Base-by-base conservation (phyloP, 1,140 invertebrate genomes). In the Antheraea pernyi region DNA sequence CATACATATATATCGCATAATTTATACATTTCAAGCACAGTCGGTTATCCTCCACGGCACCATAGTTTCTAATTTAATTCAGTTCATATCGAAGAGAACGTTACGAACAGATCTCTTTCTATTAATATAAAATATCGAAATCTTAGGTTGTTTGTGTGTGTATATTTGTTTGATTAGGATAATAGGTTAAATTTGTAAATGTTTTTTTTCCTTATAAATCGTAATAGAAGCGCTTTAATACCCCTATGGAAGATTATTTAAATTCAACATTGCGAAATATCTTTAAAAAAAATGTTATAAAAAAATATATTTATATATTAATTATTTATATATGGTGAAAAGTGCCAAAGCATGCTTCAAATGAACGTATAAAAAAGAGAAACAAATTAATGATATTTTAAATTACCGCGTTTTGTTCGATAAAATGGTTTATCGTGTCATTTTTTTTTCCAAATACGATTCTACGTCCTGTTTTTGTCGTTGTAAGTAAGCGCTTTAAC, bases 131-230 rank as follows among this genome's bases (percentile, higher is more conserved):
- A n/a, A 71, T 48, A 71, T 65, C 39, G 59, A 72, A 66, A 67
- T 72, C 76, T 30, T 76, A 67, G 53, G 58, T 83, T 79, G 77
- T 82, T 81, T 83, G 80, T 85, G 86, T 88, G 85, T 91, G 88
- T 91, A 89, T 89, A 90, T 89, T 88, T 81, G 87, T 91, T 91
- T 86, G 78, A 80, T 73, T 82, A 80, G 76, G 72, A 59, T 89
- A 86, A 82, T 91, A 89, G 83, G 80, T 80, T 85, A 88, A 89
- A 89, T 86, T 88, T 89, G 85, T 88, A 85, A 85, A 88, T 84
- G 83, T 82, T 76, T 4, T n/a, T n/a, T 61, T 22, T 61, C 30
- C 7, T 61, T 36, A 9, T 61, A 16, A 7, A 61, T 30, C 19
- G 60, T 30, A 19, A 36, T 16, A 36, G 60, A 6, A n/a, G 60